Evolutionary conservation across 2,888 invertebrate species (phyloP).

Genomic region (Brachyptera risi): DNA sequence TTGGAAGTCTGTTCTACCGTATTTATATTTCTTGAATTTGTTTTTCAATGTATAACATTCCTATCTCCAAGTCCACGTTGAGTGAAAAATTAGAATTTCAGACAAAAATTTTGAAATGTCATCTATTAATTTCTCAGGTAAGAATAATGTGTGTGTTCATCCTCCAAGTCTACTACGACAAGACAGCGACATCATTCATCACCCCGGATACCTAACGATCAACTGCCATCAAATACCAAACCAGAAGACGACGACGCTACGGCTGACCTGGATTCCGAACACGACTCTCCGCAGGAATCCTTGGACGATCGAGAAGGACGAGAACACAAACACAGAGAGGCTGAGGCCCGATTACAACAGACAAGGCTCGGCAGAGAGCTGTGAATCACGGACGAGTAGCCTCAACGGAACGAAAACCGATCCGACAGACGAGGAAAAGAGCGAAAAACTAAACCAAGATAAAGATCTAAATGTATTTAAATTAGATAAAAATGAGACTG

Average conservation of each 20-base stretch:
- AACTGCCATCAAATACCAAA: slow-evolving; percentile 71
- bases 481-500: slow-evolving; percentile 39
- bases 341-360: slow-evolving; percentile 23
- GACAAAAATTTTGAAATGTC: no score
- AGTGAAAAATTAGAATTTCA: no score
- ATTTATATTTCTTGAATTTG: no score
- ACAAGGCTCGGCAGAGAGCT: slow-evolving; percentile 31
- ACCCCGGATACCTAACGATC: slow-evolving; percentile 89
- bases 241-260: slow-evolving; percentile 76
- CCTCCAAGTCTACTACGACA: slow-evolving; percentile 81
- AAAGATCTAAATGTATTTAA: not conserved
- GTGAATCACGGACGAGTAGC: slow-evolving; percentile 25
- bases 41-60: no score
- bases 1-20: no score
- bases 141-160: slow-evolving; percentile 97
- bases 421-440: not conserved
- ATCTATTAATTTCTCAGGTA: slow-evolving; percentile 43
- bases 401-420: not conserved
- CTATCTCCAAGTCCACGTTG: no score
- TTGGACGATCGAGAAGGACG: slow-evolving; percentile 58
- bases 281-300: slow-evolving; percentile 83
- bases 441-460: not conserved
- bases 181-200: slow-evolving; percentile 79
- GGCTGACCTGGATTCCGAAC: slow-evolving; percentile 94
- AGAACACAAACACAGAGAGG: slow-evolving; percentile 32